A percentile compares a stretch with the other conserved stretches of the same genome.
Evolutionary conservation across 2,888 invertebrate species (phyloP).

Genomic region (Ypsolopha sequella): DNA sequence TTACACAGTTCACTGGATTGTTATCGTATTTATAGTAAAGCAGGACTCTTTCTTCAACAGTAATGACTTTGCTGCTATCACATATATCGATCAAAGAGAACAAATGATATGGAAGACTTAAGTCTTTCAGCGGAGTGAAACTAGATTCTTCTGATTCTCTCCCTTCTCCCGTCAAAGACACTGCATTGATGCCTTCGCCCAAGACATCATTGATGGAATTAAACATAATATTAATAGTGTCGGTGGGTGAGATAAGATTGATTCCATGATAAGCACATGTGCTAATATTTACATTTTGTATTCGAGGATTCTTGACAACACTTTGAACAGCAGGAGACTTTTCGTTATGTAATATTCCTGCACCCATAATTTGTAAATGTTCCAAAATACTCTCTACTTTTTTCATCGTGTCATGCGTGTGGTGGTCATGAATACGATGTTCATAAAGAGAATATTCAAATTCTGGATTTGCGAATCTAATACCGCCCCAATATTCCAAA

Average conservation of each 20-base stretch:
- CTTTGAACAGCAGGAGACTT: constrained; percentile 94
- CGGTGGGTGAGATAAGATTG: constrained; percentile 89
- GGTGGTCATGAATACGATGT: constrained; percentile 83
- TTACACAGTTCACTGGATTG: constrained; percentile 96
- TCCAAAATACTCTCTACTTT: constrained; percentile 83
- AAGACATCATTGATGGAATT: constrained; percentile 83
- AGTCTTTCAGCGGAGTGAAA: constrained; percentile 84
- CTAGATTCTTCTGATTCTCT: constrained; percentile 89
- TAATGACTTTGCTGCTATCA: constrained; percentile 92
- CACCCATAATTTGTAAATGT: constrained; percentile 88
- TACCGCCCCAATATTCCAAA: constrained; percentile 94
- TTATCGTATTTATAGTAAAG: constrained; percentile 98
- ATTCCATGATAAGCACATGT: constrained; percentile 93
- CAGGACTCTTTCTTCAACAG: constrained; percentile 89
- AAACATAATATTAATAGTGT: constrained; percentile 81
- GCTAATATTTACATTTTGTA: constrained; percentile 85
- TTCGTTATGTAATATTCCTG: constrained; percentile 95
- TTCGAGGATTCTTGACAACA: constrained; percentile 86
- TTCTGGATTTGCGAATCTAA: constrained; percentile 90
- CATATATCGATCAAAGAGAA: constrained; percentile 98
- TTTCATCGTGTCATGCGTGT: constrained; percentile 79
- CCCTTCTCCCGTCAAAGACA: constrained; percentile 94
- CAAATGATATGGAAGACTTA: constrained; percentile 89
- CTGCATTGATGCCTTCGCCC: constrained; percentile 90
- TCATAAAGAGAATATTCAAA: constrained; percentile 90